Percentiles rank a stretch among this genome's conserved stretches.
Conservation (phyloP, 2,888 invertebrate species). For the Frankliniella fusca region DNA sequence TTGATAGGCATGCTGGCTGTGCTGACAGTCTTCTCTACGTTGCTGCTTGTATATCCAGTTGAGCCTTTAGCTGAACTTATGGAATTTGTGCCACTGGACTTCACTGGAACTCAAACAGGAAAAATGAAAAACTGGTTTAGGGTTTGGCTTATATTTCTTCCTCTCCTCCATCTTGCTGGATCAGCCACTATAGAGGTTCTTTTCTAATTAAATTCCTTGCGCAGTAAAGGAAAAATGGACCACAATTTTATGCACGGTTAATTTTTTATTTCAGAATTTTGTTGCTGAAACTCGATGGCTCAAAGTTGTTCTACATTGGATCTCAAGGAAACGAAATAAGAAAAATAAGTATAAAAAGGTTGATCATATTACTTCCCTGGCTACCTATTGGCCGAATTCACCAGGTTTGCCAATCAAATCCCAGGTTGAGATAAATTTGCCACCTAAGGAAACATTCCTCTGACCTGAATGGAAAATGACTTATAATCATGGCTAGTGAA, state of each 20-base stretch:
- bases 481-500: neutral
- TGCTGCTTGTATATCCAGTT: conserved; percentile 58
- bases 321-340: conserved; percentile 38
- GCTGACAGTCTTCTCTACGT: conserved; percentile 55
- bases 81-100: conserved; percentile 48
- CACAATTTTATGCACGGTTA: neutral
- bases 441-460: neutral
- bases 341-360: conserved; percentile 40
- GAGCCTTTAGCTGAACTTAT: conserved; percentile 53
- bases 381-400: neutral
- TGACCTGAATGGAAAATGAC: neutral
- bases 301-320: conserved; percentile 38
- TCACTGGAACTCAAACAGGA: conserved; percentile 38
- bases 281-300: conserved; percentile 39
- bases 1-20: conserved; percentile 57
- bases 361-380: conserved; percentile 34
- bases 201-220: conserved; percentile 27
- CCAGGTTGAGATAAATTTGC: neutral
- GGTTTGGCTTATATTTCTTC: conserved; percentile 56
- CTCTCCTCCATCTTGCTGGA: conserved; percentile 55
- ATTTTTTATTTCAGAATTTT: conserved; percentile 37
- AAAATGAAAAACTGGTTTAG: conserved; percentile 53
- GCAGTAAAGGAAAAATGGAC: neutral
- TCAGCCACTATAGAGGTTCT: conserved; percentile 61
- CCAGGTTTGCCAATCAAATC: neutral